These are phyloP conservation scores for Drymodes brunneopygia DNA, from an alignment of 2,113 vertebrate genomes.

Conservation along the genomic window DNA sequence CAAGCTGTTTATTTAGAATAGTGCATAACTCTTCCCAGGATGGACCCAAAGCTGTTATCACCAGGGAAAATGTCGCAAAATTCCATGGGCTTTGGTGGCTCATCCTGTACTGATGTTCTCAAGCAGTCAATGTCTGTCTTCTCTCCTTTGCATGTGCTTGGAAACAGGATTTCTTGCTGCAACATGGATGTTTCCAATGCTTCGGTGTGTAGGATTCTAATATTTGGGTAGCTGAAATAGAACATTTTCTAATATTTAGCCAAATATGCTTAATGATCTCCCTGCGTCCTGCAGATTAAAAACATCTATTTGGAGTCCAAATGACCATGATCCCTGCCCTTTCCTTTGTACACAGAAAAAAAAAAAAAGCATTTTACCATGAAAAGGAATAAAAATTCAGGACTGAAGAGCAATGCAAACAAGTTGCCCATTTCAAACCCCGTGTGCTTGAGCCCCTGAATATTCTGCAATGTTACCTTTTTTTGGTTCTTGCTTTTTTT, in stretches of 20 bases:
- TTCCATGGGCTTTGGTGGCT: background rate
- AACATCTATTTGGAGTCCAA: background rate
- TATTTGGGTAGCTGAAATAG: background rate
- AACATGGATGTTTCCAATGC: background rate
- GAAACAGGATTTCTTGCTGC: background rate
- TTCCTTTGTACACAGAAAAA: background rate
- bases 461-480: background rate
- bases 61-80: background rate
- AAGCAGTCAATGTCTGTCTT: background rate
- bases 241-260: background rate
- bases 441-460: background rate
- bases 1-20: background rate
- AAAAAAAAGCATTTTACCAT: background rate
- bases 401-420: background rate
- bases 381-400: background rate
- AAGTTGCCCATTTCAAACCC: background rate
- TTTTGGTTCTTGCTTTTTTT: background rate
- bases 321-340: background rate
- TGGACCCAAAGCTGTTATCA: background rate
- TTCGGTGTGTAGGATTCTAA: background rate
- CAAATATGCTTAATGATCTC: background rate
- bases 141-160: background rate
- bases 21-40: background rate
- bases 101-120: background rate
- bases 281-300: background rate